phyloP scores from a whole-genome alignment of 2,113 vertebrate species.

The Phycodurus eques region DNA sequence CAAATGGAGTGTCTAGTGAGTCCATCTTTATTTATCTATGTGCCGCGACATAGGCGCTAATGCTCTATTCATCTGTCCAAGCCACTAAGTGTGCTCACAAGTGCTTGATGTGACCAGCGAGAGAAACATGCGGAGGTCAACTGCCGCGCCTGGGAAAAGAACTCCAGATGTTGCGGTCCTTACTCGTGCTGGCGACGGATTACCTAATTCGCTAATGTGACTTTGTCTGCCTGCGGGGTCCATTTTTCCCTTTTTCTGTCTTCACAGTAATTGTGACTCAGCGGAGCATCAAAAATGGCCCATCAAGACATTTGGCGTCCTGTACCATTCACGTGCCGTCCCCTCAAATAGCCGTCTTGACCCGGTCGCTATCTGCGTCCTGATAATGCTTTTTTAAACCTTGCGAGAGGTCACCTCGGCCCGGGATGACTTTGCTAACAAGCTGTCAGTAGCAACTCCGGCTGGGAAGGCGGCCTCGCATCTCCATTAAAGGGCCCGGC shows the following conservation, averaged over 20 bases:
- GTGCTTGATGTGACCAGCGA: background rate
- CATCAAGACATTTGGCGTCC: background rate
- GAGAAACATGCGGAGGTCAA: slow-evolving; percentile 1
- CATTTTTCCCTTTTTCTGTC: slow-evolving; percentile 1
- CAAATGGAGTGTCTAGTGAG: background rate
- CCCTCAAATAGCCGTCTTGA: background rate
- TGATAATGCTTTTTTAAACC: background rate
- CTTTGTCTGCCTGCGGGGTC: background rate
- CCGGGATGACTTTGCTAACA: background rate
- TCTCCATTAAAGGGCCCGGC: background rate
- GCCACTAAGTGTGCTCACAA: background rate
- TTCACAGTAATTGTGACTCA: slow-evolving; percentile 1
- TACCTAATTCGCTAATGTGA: slow-evolving; percentile 12
- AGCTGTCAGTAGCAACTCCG: background rate
- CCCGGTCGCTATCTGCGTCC: background rate
- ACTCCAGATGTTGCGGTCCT: background rate
- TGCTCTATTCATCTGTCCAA: background rate
- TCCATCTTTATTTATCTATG: background rate
- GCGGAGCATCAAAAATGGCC: slow-evolving; percentile 3
- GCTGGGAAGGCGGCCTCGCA: background rate
- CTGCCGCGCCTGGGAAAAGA: background rate
- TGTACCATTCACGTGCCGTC: background rate
- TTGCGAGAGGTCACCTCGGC: background rate
- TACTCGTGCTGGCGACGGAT: background rate
- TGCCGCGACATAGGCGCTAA: background rate